Evolutionary conservation across 2,888 invertebrate species (phyloP).

Genomic region (Rhagium mordax): DNA sequence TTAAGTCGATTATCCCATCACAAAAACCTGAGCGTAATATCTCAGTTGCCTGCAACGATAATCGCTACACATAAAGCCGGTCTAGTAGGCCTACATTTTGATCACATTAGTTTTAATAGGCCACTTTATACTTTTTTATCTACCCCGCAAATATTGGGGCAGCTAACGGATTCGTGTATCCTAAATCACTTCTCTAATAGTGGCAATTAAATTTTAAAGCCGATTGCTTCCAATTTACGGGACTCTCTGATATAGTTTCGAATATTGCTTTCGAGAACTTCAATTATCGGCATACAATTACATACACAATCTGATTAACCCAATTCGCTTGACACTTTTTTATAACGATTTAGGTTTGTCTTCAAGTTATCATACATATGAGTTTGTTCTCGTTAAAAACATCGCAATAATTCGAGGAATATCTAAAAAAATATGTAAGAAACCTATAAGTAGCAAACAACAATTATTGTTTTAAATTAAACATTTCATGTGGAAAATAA

Average conservation of each 20-base stretch:
- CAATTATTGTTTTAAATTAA: too few relatives aligned
- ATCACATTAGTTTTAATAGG: slow-evolving; percentile 32
- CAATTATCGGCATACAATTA: slow-evolving; percentile 1
- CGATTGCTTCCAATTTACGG: slow-evolving; percentile 28
- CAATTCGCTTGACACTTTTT: neutral
- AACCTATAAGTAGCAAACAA: too few relatives aligned
- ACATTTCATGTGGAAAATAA: too few relatives aligned
- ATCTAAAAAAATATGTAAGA: too few relatives aligned
- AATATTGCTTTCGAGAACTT: neutral
- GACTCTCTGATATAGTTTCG: slow-evolving; percentile 16
- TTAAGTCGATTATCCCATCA: slow-evolving; percentile 31
- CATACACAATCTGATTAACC: neutral
- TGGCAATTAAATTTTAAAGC: slow-evolving; percentile 41
- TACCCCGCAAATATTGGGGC: slow-evolving; percentile 22
- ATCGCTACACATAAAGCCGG: slow-evolving; percentile 27
- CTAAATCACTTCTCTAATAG: slow-evolving; percentile 42
- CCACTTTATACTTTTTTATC: slow-evolving; percentile 33
- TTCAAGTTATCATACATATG: too few relatives aligned
- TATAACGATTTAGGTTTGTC: too few relatives aligned
- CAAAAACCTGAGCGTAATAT: slow-evolving; percentile 25
- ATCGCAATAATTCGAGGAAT: too few relatives aligned
- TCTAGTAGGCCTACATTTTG: slow-evolving; percentile 30
- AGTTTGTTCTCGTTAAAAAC: too few relatives aligned
- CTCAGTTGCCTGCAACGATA: slow-evolving; percentile 22
- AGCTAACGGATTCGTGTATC: slow-evolving; percentile 9